phyloP scores from a whole-genome alignment of 2,888 invertebrate species.

The Agapetus fuscipes region DNA sequence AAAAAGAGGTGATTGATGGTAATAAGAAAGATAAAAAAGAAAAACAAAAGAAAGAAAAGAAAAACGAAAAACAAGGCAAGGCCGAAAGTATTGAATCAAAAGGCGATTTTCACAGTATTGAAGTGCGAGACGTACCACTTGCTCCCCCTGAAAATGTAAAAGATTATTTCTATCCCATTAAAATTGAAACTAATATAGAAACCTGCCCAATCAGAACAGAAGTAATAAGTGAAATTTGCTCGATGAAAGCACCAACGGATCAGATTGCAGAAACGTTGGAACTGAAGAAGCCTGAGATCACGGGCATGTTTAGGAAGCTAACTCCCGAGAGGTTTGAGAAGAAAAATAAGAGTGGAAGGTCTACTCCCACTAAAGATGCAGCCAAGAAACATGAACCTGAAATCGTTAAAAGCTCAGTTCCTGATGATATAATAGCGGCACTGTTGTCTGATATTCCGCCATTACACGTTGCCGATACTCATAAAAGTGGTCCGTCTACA shows the following conservation, averaged over 20 bases:
- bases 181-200: no score
- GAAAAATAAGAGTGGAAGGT: background rate
- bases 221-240: background rate
- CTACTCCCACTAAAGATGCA: background rate
- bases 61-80: constrained; percentile 2
- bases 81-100: background rate
- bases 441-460: constrained; percentile 17
- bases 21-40: background rate
- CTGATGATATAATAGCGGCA: constrained; percentile 13
- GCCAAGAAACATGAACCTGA: background rate
- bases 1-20: background rate
- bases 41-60: background rate
- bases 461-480: background rate
- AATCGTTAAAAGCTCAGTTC: background rate
- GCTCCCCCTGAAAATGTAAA: background rate
- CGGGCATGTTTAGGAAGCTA: background rate
- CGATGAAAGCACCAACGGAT: background rate
- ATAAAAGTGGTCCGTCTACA: background rate
- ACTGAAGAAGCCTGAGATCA: background rate
- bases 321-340: background rate
- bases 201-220: no score
- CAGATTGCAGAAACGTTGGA: background rate
- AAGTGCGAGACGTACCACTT: background rate
- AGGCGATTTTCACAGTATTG: no score
- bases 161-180: background rate